Evolutionary conservation across 2,888 invertebrate genomes (phyloP).

Genomic region (Ecdyonurus torrentis): DNA sequence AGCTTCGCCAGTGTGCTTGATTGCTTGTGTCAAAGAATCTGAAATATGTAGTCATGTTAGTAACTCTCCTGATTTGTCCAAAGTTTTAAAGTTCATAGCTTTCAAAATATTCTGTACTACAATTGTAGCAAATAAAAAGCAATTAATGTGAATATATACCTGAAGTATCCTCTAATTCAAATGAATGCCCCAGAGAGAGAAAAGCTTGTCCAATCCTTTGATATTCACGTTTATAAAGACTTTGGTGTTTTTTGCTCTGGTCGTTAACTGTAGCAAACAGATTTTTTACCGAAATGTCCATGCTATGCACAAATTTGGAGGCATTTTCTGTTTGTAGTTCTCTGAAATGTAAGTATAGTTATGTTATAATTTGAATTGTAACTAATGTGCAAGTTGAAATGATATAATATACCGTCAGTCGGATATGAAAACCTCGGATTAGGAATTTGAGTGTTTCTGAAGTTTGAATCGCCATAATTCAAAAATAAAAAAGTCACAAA

Average conservation of each 20-base stretch:
- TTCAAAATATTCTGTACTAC: neutral
- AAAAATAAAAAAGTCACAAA: too few relatives aligned
- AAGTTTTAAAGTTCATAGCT: neutral
- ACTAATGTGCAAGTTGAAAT: neutral
- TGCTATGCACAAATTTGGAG: conserved; percentile 58
- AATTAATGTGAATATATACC: conserved; percentile 20
- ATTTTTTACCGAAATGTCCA: conserved; percentile 77
- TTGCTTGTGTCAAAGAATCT: conserved; percentile 42
- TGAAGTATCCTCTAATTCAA: conserved; percentile 51
- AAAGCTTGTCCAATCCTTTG: conserved; percentile 81
- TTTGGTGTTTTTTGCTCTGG: conserved; percentile 74
- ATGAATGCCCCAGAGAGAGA: conserved; percentile 63
- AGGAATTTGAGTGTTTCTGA: too few relatives aligned
- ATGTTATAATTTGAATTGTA: conserved; percentile 4
- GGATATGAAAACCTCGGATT: too few relatives aligned
- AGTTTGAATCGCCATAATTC: too few relatives aligned
- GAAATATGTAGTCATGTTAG: neutral
- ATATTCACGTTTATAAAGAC: conserved; percentile 75
- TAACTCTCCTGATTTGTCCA: too few relatives aligned
- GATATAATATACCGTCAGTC: conserved; percentile 1
- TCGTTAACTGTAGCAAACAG: conserved; percentile 64
- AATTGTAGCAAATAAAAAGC: neutral
- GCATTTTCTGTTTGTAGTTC: conserved; percentile 76
- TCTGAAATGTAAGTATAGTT: conserved; percentile 20
- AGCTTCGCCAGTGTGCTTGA: conserved; percentile 72